Evolutionary conservation across 2,113 vertebrate genomes (phyloP).

Genomic region (Podiceps cristatus): DNA sequence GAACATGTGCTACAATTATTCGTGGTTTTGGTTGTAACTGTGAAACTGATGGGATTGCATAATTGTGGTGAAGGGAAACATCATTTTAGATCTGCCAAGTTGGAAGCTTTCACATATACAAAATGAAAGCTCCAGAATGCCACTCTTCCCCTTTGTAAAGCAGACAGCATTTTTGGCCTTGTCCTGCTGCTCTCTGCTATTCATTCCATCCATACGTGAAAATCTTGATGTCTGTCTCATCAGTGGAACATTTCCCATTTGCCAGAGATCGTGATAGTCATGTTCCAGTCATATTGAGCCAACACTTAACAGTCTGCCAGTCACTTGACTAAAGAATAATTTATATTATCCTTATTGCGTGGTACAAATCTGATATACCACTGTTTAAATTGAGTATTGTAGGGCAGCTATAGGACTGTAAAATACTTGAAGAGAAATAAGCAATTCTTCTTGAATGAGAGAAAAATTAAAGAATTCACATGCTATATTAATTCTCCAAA

Average conservation of each 20-base stretch:
- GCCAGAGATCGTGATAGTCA: not conserved
- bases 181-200: accelerated
- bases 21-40: not conserved
- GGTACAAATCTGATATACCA: not conserved
- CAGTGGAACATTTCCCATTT: not conserved
- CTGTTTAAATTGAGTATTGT: not conserved
- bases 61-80: not conserved
- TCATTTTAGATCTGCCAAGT: not conserved
- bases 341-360: not conserved
- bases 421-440: not conserved
- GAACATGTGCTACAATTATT: not conserved
- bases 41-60: not conserved
- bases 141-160: not conserved
- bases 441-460: not conserved
- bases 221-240: not conserved
- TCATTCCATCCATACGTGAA: not conserved
- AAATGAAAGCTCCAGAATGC: not conserved
- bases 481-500: not conserved
- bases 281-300: not conserved
- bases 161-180: not conserved
- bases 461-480: not conserved
- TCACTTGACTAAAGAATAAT: not conserved
- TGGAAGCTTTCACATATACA: not conserved
- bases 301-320: not conserved
- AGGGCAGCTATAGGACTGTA: not conserved